Evolutionary conservation across 2,888 invertebrate genomes (phyloP), one percentile per base, ranked within the genome.

Genomic region (Alsophila aescularia): DNA sequence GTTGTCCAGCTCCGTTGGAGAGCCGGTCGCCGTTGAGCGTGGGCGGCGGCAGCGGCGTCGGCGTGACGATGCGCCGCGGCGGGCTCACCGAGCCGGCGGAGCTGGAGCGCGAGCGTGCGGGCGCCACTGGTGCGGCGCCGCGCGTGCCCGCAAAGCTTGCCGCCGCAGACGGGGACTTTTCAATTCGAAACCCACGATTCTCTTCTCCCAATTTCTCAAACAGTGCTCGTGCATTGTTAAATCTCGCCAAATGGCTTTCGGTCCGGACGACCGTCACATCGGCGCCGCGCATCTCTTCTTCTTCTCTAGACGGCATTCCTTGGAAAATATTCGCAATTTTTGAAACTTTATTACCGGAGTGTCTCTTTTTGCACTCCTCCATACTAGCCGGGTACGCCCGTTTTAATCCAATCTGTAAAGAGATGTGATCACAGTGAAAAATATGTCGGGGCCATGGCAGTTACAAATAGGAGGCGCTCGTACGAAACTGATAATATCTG

Each of bases 321-420:
- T 97, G 97, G 87, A 97, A 97, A 81, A 97, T 96, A 86, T 97
- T 97, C 57, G 97, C 97, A 68, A 97, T 97, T 92, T 97, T 96
- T 63, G 97, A 97, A 76, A 97, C 97, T 93, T 97, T 97, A 72
- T 95, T 94, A 85, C 96, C 96, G 68, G 84, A 74, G 81, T 93
- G 93, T 69, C 93, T 89, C 75, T 93, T 93, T 83, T 93, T 93
- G 70, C 94, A 93, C 81, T 95, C 95, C 89, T 95, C 93, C 93
- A 95, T 93, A 77, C 93, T 93, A 92, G 91, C 77, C 87, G 81
- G 85, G 78, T 84, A 81, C 71, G 82, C 86, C 91, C 87, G 88
- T 77, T 88, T 91, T 81, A 92, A 85, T 81, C 83, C 84, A 77
- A 90, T 81, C 92, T 92, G 91, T 60, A 92, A 90, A 67, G 77